phyloP scores from a whole-genome alignment of 2,113 vertebrate species.

The Peucedramus taeniatus region DNA sequence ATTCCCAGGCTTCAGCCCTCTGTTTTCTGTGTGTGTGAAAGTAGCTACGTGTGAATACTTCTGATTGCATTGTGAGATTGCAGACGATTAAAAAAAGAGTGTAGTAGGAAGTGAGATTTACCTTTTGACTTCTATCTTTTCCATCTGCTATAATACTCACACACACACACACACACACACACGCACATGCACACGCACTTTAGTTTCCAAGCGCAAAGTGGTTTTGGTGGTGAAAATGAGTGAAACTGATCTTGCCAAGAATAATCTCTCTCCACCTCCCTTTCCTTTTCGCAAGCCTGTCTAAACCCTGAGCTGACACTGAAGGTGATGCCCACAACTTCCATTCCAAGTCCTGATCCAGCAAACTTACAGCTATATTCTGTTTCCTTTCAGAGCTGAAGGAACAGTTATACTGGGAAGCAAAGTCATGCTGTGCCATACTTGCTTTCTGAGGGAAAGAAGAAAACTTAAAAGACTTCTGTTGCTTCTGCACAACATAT shows the following conservation, averaged over 20 bases:
- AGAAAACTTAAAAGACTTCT: neutral
- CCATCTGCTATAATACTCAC: constrained; percentile 15
- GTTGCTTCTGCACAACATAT: neutral
- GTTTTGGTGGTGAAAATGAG: constrained; percentile 43
- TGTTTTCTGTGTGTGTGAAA: neutral
- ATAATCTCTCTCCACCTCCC: neutral
- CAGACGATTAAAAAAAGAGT: neutral
- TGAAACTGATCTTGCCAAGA: constrained; percentile 54
- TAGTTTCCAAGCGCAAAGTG: neutral
- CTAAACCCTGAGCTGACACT: neutral
- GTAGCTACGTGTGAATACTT: neutral
- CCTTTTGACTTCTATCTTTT: constrained; percentile 34
- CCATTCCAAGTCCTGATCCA: neutral
- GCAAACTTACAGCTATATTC: neutral
- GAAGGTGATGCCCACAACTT: neutral
- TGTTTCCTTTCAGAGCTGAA: neutral
- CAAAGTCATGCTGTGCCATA: neutral
- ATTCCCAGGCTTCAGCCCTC: neutral
- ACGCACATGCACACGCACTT: neutral
- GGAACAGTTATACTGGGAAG: neutral
- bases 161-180: neutral
- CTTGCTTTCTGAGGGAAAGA: neutral
- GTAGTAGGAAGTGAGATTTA: constrained; percentile 43
- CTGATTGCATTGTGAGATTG: neutral
- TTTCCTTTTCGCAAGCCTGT: constrained; percentile 6